Evolutionary conservation across 2,888 invertebrate species (phyloP).

Genomic region (Meta bourneti): DNA sequence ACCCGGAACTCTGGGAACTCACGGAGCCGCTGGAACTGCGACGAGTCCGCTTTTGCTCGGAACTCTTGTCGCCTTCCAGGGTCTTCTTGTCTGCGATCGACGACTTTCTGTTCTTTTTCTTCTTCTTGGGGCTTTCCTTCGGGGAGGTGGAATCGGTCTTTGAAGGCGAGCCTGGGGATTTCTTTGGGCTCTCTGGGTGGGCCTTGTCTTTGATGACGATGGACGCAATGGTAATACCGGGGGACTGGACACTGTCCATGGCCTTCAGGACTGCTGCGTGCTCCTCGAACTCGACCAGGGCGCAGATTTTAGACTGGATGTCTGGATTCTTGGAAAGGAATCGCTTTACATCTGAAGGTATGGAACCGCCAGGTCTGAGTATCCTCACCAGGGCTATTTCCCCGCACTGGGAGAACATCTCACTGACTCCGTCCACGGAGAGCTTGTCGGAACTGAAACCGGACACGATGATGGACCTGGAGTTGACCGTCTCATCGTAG

Average conservation of each 20-base stretch:
- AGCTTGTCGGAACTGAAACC: conserved; percentile 89
- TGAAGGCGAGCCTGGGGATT: neutral
- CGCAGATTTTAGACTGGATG: conserved; percentile 90
- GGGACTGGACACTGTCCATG: conserved; percentile 82
- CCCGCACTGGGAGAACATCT: conserved; percentile 92
- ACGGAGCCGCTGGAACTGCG: conserved; percentile 70
- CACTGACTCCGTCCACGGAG: conserved; percentile 94
- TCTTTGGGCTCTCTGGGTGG: neutral
- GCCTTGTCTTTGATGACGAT: conserved; percentile 59
- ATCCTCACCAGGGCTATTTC: conserved; percentile 94
- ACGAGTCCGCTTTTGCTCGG: conserved; percentile 49
- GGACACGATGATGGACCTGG: conserved; percentile 93
- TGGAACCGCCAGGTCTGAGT: conserved; percentile 92
- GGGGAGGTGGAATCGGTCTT: neutral
- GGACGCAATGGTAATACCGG: conserved; percentile 32
- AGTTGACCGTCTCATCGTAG: conserved; percentile 95
- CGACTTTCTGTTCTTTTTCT: conserved; percentile 65
- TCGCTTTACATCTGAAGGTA: conserved; percentile 94
- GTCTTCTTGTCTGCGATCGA: conserved; percentile 43
- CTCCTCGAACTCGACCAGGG: conserved; percentile 93
- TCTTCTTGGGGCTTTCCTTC: conserved; percentile 72
- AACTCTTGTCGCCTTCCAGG: conserved; percentile 79
- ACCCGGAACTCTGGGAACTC: conserved; percentile 71
- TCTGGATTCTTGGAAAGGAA: conserved; percentile 95
- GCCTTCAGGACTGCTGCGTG: conserved; percentile 92